These are phyloP conservation scores for Megalopta genalis DNA, from an alignment of 1,140 invertebrate species.

Conservation along the genomic window DNA sequence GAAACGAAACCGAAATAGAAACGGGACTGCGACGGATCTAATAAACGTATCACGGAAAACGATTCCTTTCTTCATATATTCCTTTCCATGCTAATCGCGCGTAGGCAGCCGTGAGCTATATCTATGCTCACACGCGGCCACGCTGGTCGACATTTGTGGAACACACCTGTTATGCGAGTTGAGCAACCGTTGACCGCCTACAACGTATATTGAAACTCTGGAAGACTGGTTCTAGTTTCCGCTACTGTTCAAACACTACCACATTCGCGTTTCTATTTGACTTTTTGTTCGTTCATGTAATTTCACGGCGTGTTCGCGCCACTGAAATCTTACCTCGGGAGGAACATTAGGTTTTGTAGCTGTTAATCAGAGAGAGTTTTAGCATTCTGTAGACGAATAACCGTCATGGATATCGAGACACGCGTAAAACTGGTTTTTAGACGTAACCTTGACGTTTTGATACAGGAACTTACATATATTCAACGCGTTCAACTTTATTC, in stretches of 20 bases:
- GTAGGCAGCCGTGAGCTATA: slow-evolving; percentile 53
- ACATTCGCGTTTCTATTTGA: not conserved
- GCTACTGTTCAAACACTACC: not conserved
- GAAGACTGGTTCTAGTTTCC: slow-evolving; percentile 30
- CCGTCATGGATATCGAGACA: too few species aligned
- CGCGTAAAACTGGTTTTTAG: too few species aligned
- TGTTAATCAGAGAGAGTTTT: not conserved
- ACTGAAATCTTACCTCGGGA: not conserved
- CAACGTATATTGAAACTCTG: slow-evolving; percentile 20
- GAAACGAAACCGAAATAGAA: not conserved
- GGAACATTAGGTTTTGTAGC: not conserved
- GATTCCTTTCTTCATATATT: not conserved
- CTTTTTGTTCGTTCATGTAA: not conserved
- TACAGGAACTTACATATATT: too few species aligned
- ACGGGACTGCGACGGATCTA: not conserved
- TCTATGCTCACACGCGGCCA: slow-evolving; percentile 28
- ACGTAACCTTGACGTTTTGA: too few species aligned
- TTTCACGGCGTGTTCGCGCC: not conserved
- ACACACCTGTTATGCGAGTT: slow-evolving; percentile 58
- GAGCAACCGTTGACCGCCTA: slow-evolving; percentile 54
- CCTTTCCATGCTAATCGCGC: slow-evolving; percentile 56
- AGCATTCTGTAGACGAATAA: too few species aligned
- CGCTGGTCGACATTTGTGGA: slow-evolving; percentile 46
- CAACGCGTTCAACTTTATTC: too few species aligned
- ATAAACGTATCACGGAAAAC: not conserved